Percentiles rank a stretch among this genome's conserved stretches.
Evolutionary conservation across 2,797 vertebrate genomes (phyloP).

Genomic region (Thalassophryne amazonica): DNA sequence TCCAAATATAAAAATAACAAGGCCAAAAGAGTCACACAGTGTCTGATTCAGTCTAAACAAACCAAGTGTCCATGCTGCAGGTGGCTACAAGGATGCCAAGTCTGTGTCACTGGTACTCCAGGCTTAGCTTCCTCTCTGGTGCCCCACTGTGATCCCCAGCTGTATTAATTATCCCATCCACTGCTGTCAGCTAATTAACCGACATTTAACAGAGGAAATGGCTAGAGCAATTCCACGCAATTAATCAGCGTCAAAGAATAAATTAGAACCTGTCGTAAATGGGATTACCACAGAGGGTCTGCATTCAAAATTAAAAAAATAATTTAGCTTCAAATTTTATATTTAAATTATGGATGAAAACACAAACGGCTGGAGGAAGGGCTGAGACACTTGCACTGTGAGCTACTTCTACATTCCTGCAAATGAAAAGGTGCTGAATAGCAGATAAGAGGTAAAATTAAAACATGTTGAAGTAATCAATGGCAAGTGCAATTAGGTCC

Average conservation of each 20-base stretch:
- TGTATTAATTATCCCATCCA: slow-evolving; percentile 79
- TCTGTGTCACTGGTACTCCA: slow-evolving; percentile 32
- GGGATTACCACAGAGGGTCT: slow-evolving; percentile 55
- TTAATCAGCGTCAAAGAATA: slow-evolving; percentile 74
- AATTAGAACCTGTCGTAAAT: slow-evolving; percentile 59
- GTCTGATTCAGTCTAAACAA: slow-evolving; percentile 33
- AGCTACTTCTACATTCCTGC: slow-evolving; percentile 1
- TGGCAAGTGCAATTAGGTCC: slow-evolving; percentile 10
- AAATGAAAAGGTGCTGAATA: slow-evolving; percentile 10
- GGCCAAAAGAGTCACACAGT: slow-evolving; percentile 3
- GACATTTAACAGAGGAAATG: slow-evolving; percentile 72
- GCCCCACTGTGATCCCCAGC: slow-evolving; percentile 51
- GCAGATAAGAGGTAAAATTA: slow-evolving; percentile 14
- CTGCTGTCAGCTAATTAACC: slow-evolving; percentile 78
- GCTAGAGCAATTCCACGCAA: slow-evolving; percentile 63
- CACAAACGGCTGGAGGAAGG: neutral
- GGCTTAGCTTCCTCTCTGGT: slow-evolving; percentile 12
- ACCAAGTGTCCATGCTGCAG: slow-evolving; percentile 12
- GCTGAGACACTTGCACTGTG: slow-evolving; percentile 9
- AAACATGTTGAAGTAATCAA: neutral
- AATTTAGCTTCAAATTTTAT: slow-evolving; percentile 43
- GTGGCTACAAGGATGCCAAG: slow-evolving; percentile 28
- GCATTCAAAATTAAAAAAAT: slow-evolving; percentile 60
- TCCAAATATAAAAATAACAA: slow-evolving; percentile 13
- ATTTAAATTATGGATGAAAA: slow-evolving; percentile 26